Evolutionary conservation across 2,113 vertebrate genomes (phyloP).

Genomic region (Charina bottae): DNA sequence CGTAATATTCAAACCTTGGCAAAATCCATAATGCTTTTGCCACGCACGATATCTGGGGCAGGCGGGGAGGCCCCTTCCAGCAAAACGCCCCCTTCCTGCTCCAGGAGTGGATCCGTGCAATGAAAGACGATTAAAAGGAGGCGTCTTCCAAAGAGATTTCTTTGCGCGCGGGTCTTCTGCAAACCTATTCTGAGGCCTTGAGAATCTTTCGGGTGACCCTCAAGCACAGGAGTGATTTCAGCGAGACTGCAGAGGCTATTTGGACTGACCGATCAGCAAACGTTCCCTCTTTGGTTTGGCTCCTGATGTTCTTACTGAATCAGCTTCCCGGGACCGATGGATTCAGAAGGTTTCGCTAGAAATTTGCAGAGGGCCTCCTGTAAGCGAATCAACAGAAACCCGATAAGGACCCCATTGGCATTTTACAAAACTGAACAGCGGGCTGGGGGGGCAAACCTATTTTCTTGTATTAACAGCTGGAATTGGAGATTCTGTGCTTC

Average conservation of each 20-base stretch:
- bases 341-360: background rate
- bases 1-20: background rate
- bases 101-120: background rate
- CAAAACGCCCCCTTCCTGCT: background rate
- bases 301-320: background rate
- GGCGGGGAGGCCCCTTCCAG: background rate
- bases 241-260: too few species aligned
- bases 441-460: background rate
- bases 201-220: background rate
- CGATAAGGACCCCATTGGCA: too few species aligned
- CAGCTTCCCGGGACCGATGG: conserved; percentile 11
- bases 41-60: background rate
- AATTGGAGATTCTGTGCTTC: background rate
- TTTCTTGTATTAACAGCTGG: background rate
- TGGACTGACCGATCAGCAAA: too few species aligned
- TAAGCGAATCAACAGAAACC: too few species aligned
- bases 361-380: conserved; percentile 41
- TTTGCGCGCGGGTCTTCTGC: too few species aligned
- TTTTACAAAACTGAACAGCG: background rate
- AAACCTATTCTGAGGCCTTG: background rate
- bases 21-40: background rate
- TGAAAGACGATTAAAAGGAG: background rate
- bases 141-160: background rate
- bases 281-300: background rate
- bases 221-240: too few species aligned